Conservation (phyloP, 2,888 invertebrate genomes). For the Chironomus riparius region DNA sequence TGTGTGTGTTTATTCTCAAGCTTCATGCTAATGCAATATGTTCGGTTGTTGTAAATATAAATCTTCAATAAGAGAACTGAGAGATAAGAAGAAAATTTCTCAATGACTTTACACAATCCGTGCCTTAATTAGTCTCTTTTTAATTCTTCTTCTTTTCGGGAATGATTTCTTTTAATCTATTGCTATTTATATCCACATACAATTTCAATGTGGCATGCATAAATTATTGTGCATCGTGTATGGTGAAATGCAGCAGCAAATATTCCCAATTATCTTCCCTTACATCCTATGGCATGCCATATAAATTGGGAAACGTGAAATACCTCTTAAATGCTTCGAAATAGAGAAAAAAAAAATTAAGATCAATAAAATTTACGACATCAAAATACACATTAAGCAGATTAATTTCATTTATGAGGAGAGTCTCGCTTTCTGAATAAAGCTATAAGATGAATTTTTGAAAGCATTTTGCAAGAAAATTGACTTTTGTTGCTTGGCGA, state of each 20-base stretch:
- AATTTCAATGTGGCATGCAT: background rate
- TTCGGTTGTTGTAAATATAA: background rate
- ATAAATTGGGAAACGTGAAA: background rate
- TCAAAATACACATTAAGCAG: background rate
- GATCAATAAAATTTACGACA: constrained; percentile 8
- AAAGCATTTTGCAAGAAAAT: background rate
- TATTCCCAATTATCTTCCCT: background rate
- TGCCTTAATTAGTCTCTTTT: background rate
- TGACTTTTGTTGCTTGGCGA: background rate
- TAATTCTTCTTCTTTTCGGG: background rate
- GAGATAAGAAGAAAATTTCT: too few species aligned
- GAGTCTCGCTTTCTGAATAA: background rate
- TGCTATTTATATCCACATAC: background rate
- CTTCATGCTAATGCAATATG: background rate
- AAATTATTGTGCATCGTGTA: constrained; percentile 15
- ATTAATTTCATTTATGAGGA: background rate
- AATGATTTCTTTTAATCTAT: background rate
- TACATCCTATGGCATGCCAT: too few species aligned
- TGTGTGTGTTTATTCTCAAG: background rate
- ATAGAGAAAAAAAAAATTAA: background rate
- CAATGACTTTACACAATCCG: background rate
- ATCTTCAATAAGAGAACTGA: background rate
- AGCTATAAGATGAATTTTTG: background rate
- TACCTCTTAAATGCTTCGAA: background rate
- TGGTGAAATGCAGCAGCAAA: constrained; percentile 13